Evolutionary conservation across 2,797 vertebrate species (phyloP).

Genomic region (Schizopygopsis malacanthus): DNA sequence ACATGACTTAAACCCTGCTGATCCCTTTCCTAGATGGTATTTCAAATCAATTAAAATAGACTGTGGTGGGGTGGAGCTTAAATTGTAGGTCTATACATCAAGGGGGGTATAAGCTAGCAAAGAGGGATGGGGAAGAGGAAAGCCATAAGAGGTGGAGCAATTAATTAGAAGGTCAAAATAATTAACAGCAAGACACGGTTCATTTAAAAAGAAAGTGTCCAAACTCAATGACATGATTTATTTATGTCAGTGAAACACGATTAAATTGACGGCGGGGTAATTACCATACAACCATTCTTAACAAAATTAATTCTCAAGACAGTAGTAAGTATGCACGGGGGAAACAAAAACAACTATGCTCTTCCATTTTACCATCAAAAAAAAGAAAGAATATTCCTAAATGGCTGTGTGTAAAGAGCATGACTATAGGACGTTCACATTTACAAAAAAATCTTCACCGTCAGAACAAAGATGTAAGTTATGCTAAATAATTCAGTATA

Average conservation of each 20-base stretch:
- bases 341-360: constrained; percentile 9
- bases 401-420: not conserved
- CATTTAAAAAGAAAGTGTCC: constrained; percentile 34
- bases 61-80: not conserved
- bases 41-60: not conserved
- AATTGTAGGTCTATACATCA: not conserved
- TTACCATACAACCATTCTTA: constrained; percentile 39
- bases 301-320: constrained; percentile 31
- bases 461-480: constrained; percentile 15
- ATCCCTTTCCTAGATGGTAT: constrained; percentile 1
- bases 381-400: not conserved
- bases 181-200: constrained; percentile 42
- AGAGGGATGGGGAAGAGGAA: not conserved
- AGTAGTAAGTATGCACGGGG: not conserved
- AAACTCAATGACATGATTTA: constrained; percentile 51
- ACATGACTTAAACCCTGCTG: constrained; percentile 4
- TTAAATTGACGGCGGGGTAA: constrained; percentile 43
- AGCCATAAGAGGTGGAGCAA: constrained; percentile 6
- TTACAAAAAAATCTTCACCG: constrained; percentile 1
- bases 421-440: not conserved
- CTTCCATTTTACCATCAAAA: constrained; percentile 5
- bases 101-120: not conserved
- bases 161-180: constrained; percentile 37
- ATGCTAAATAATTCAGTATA: constrained; percentile 2
- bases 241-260: constrained; percentile 41